phyloP scores from a whole-genome alignment of 2,888 invertebrate species.

The Seira sanloemensis region DNA sequence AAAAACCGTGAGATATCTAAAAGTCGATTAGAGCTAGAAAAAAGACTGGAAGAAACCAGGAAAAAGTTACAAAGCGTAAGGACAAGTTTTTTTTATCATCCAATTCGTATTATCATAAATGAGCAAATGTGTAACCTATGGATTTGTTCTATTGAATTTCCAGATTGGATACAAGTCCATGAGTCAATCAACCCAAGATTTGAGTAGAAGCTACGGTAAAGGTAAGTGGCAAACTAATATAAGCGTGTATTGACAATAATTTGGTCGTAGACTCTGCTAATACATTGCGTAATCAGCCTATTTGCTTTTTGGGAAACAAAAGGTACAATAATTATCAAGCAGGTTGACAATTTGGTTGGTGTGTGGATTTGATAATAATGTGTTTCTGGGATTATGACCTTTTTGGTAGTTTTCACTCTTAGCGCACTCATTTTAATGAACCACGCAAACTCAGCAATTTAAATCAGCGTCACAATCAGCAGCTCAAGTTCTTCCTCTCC shows the following conservation, averaged over 20 bases:
- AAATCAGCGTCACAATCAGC: constrained; percentile 52
- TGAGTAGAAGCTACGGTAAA: constrained; percentile 72
- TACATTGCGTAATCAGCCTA: constrained; percentile 27
- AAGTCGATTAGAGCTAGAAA: constrained; percentile 86
- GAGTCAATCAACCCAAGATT: constrained; percentile 73
- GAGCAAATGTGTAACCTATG: neutral
- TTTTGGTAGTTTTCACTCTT: constrained; percentile 67
- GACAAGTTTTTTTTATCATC: constrained; percentile 70
- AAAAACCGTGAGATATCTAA: constrained; percentile 82
- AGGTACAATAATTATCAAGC: constrained; percentile 51
- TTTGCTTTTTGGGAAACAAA: constrained; percentile 51
- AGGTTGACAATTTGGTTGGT: constrained; percentile 8
- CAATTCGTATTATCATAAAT: neutral
- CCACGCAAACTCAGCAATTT: constrained; percentile 70
- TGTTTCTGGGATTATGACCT: constrained; percentile 39
- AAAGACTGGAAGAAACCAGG: constrained; percentile 89
- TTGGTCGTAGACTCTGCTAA: neutral
- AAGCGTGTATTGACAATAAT: neutral
- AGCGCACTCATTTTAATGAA: constrained; percentile 69
- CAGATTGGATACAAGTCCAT: constrained; percentile 88
- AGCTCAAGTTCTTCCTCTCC: constrained; percentile 41
- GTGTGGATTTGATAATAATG: constrained; percentile 22
- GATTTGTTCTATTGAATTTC: too few relatives aligned
- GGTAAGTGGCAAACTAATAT: constrained; percentile 51
- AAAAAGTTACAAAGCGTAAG: constrained; percentile 91